Percentiles rank a stretch among this genome's conserved stretches.
Evolutionary conservation across 2,888 invertebrate genomes (phyloP).

Genomic region (Dione juno): DNA sequence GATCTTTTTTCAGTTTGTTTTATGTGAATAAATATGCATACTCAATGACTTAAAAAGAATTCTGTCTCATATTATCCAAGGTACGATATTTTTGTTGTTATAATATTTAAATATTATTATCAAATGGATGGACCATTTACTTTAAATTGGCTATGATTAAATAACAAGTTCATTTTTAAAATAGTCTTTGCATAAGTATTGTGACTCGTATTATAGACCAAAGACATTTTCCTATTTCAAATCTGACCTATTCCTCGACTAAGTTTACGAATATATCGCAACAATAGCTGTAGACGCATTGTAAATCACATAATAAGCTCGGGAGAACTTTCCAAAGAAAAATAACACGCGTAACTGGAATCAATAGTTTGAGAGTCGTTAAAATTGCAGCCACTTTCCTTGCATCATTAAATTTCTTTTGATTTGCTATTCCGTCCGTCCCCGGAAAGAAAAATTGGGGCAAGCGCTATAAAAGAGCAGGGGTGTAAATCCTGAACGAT

Average conservation of each 20-base stretch:
- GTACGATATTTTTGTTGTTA: too few relatives aligned
- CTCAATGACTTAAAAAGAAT: too few relatives aligned
- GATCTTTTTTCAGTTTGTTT: too few relatives aligned
- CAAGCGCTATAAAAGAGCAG: constrained; percentile 74
- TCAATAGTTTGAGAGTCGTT: constrained; percentile 48
- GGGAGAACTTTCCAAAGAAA: constrained; percentile 22
- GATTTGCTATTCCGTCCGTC: constrained; percentile 53
- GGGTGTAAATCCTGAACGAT: constrained; percentile 72
- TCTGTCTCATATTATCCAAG: too few relatives aligned
- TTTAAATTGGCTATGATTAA: background rate
- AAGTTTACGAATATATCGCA: constrained; percentile 13
- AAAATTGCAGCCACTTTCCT: constrained; percentile 49
- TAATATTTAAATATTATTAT: too few relatives aligned
- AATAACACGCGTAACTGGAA: constrained; percentile 36
- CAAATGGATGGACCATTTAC: too few relatives aligned
- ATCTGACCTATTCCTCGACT: constrained; percentile 15
- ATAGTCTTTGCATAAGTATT: background rate
- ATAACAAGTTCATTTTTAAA: background rate
- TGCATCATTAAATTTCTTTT: constrained; percentile 53
- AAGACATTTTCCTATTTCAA: background rate
- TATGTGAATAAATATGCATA: too few relatives aligned
- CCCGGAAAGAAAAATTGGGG: constrained; percentile 68
- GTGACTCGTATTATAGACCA: background rate
- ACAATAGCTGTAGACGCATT: constrained; percentile 8
- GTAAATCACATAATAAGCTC: constrained; percentile 21